These are phyloP conservation scores for Phenacoccus solenopsis DNA, from an alignment of 1,140 invertebrate genomes.

Conservation along the genomic window DNA sequence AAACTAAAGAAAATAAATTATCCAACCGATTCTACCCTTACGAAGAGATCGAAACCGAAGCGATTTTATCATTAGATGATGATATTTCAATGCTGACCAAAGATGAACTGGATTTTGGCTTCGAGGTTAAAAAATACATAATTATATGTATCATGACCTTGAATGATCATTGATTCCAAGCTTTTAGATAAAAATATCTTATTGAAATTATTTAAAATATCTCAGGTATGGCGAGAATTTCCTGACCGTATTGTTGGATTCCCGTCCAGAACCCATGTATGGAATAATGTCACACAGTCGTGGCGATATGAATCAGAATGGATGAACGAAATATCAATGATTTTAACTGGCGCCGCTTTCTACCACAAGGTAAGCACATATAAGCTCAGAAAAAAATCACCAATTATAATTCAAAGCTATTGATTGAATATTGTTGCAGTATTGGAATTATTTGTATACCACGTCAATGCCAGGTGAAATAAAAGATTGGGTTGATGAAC, in stretches of 20 bases:
- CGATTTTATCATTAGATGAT: constrained; percentile 81
- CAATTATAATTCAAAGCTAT: background rate
- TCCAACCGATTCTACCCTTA: constrained; percentile 91
- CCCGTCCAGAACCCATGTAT: constrained; percentile 76
- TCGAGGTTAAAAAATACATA: constrained; percentile 40
- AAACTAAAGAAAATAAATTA: constrained; percentile 80
- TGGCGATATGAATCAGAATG: constrained; percentile 92
- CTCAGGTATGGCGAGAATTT: constrained; percentile 81
- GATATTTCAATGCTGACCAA: constrained; percentile 88
- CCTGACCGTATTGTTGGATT: constrained; percentile 85
- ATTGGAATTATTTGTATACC: constrained; percentile 83
- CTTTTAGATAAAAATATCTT: constrained; percentile 14
- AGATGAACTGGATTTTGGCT: constrained; percentile 86
- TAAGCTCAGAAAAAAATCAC: no score
- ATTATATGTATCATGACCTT: background rate
- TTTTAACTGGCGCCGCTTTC: constrained; percentile 84
- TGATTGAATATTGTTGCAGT: constrained; percentile 32
- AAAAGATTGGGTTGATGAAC: constrained; percentile 71
- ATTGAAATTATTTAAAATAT: constrained; percentile 28
- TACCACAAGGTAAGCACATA: constrained; percentile 66
- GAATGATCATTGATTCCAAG: background rate
- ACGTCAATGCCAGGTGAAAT: constrained; percentile 65
- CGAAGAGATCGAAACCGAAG: constrained; percentile 85
- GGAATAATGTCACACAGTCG: constrained; percentile 66
- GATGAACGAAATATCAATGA: constrained; percentile 89